Evolutionary conservation across 2,888 invertebrate species (phyloP), one percentile per base, ranked within the genome.

Genomic region (Heliconius charithonia): DNA sequence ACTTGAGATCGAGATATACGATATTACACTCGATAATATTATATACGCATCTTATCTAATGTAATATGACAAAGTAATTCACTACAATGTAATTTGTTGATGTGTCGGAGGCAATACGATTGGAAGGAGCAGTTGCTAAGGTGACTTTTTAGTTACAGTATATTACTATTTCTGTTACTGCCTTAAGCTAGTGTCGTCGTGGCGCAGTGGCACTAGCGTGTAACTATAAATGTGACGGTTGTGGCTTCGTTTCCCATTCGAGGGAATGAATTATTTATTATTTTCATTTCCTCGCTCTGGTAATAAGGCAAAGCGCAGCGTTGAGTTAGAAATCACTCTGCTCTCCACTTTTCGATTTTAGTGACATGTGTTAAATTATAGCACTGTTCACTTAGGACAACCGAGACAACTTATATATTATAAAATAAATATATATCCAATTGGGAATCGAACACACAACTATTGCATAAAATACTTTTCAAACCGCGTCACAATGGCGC

Each of bases 1-100:
- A 79, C 77, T 78, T 69, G 65, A 79, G 76, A 79, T 81, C 73
- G 69, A 82, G 81, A 76, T 80, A 67, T 80, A 37, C 37, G 37
- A 37, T 37, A 75, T 76, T 76, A 51, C 65, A 41, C 62, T 78
- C 73, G 70, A 79, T 74, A 65, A 79, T 78, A 70, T 56, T 72
- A 59, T 59, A 72, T 59, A 72, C 29, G 69, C 76, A 80, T 79
- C 76, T 81, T 80, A 72, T 76, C 79, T 73, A 12, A 69, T 51
- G 29, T 70, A 29, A 59, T 45, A 72, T 12, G 19, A 67, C 59
- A 59, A 12, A 71, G 6, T 29, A 51, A 27, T 56, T 29, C 10
- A 29, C 22, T 56, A 9, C n/a, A 71, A 56, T n/a, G 32, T 59
- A 62, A n/a, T 59, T 59, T 41, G 56, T 73, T 37, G 4, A 25